A percentile compares a stretch with the other conserved stretches of the same genome.
phyloP scores from a whole-genome alignment of 2,113 vertebrate genomes.

The Strigops habroptila region DNA sequence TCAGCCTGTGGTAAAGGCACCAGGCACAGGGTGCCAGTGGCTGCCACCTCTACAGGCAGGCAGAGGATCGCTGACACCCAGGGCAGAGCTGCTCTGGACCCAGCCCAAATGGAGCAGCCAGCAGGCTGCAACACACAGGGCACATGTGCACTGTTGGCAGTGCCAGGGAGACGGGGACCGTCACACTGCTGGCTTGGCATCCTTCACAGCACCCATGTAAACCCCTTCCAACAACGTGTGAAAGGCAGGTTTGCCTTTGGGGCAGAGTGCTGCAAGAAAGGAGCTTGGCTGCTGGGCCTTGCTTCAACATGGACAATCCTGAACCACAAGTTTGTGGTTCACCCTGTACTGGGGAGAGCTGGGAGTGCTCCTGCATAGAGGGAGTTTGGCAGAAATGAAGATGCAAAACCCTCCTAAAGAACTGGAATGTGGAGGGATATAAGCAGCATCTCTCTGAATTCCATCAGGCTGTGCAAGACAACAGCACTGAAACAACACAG shows the following conservation, averaged over 20 bases:
- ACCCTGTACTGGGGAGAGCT: background rate
- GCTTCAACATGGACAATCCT: background rate
- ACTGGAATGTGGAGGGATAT: background rate
- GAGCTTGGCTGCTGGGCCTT: background rate
- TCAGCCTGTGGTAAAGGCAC: background rate
- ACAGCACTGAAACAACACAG: background rate
- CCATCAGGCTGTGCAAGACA: background rate
- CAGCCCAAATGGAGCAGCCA: background rate
- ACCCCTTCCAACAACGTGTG: background rate
- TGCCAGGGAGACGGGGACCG: background rate
- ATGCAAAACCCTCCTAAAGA: background rate
- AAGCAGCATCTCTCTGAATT: background rate
- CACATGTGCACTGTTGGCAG: fast-evolving
- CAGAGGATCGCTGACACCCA: background rate
- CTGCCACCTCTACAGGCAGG: background rate
- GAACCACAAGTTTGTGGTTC: background rate
- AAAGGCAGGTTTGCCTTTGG: background rate
- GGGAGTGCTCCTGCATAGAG: background rate
- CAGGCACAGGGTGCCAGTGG: background rate
- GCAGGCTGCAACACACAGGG: background rate
- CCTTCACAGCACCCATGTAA: background rate
- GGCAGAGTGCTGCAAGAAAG: background rate
- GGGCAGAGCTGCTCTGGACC: background rate
- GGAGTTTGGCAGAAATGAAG: background rate
- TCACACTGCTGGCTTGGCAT: background rate